phyloP scores from a whole-genome alignment of 2,113 vertebrate genomes.

The Plecturocebus donacophilus region DNA sequence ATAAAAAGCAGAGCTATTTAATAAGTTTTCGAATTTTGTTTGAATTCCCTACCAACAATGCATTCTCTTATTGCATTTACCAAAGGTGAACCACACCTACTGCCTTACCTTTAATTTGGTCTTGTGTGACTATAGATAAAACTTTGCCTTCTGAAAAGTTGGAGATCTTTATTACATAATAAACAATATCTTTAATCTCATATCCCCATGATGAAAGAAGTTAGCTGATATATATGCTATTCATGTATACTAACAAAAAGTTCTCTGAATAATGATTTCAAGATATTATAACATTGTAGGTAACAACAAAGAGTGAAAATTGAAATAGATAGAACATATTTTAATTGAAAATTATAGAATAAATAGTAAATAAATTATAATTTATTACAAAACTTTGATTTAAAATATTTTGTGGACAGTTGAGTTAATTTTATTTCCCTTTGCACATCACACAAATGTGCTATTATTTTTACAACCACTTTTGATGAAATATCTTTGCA shows the following conservation, averaged over 20 bases:
- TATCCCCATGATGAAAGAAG: neutral
- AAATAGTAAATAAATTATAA: neutral
- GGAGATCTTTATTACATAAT: neutral
- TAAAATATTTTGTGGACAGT: neutral
- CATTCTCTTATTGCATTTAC: neutral
- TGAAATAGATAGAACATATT: neutral
- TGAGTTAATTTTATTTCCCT: neutral
- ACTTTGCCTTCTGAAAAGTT: neutral
- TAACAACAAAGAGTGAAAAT: neutral
- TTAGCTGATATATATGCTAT: neutral
- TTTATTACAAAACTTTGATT: neutral
- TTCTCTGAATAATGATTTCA: neutral
- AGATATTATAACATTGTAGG: neutral
- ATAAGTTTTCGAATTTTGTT: neutral
- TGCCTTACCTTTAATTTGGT: neutral
- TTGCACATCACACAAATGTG: neutral
- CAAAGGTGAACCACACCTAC: neutral
- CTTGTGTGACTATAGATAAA: neutral
- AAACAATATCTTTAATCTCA: neutral
- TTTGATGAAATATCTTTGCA: slow-evolving; percentile 73
- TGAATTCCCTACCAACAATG: neutral
- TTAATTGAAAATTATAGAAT: neutral
- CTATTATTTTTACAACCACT: slow-evolving; percentile 61
- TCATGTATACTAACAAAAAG: neutral
- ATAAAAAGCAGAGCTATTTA: neutral